Conservation (phyloP, 2,113 vertebrate species). For the Bos javanicus region DNA sequence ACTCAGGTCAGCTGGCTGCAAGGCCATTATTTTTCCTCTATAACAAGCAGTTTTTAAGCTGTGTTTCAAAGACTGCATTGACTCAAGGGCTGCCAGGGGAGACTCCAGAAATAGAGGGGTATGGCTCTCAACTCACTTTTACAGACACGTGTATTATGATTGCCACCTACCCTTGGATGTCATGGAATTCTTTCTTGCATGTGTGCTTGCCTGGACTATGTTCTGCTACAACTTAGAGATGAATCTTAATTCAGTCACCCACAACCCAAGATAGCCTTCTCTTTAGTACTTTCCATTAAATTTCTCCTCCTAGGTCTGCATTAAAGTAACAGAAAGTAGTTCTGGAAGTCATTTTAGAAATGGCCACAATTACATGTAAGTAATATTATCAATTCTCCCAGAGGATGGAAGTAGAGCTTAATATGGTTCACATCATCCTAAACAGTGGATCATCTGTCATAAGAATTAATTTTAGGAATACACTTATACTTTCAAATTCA, state of each 20-base stretch:
- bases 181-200: background rate
- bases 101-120: background rate
- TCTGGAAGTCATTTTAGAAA: background rate
- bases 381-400: background rate
- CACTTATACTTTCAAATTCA: conserved; percentile 6
- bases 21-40: background rate
- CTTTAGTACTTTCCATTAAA: background rate
- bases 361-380: background rate
- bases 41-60: background rate
- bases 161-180: background rate
- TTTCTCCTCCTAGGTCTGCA: background rate
- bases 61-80: background rate
- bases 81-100: background rate
- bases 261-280: background rate
- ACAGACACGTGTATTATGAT: background rate
- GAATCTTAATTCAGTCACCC: background rate
- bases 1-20: background rate
- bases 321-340: background rate
- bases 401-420: background rate
- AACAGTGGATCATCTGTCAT: background rate
- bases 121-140: background rate
- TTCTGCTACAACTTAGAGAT: background rate
- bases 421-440: background rate
- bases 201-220: background rate
- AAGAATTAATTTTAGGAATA: conserved; percentile 1